Conservation (phyloP, 2,113 vertebrate genomes). For the Tenrec ecaudatus region DNA sequence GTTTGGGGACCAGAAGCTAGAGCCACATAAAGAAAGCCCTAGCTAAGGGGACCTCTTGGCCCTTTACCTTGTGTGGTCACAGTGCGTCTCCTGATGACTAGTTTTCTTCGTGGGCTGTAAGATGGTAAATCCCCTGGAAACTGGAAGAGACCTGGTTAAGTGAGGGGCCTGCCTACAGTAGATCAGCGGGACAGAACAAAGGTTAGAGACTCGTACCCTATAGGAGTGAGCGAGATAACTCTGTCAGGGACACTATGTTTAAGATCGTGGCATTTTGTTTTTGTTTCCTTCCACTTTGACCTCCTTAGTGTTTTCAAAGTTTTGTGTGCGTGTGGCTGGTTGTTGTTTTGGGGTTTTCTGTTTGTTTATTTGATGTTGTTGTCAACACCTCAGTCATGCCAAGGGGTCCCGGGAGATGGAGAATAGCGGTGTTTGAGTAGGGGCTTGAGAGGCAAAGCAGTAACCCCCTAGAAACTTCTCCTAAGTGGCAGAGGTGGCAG, state of each 20-base stretch:
- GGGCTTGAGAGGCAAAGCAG: constrained; percentile 15
- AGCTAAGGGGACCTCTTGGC: background rate
- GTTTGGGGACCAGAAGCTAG: background rate
- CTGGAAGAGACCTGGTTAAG: background rate
- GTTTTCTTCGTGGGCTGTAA: background rate
- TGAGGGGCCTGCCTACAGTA: background rate
- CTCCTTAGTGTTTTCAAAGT: background rate
- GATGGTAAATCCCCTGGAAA: background rate
- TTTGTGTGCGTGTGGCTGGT: too few relatives aligned
- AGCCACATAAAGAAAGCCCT: background rate
- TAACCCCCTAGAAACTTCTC: too few relatives aligned
- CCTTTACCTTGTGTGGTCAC: background rate
- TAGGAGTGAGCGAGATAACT: background rate
- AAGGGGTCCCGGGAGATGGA: background rate
- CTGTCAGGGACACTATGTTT: background rate
- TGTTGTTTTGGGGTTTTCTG: too few relatives aligned
- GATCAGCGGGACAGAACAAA: background rate
- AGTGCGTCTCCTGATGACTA: background rate
- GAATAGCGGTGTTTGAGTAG: background rate
- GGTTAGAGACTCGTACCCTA: background rate
- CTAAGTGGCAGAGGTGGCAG: background rate
- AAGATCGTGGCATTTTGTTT: background rate
- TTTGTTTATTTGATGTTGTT: background rate
- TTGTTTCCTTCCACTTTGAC: constrained; percentile 29
- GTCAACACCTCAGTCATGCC: background rate